Evolutionary conservation across 30 jellyfish, hydroid and myxozoan species (phyloP), one percentile per base, ranked within the genome.

Genomic region (Cassiopea xamachana): DNA sequence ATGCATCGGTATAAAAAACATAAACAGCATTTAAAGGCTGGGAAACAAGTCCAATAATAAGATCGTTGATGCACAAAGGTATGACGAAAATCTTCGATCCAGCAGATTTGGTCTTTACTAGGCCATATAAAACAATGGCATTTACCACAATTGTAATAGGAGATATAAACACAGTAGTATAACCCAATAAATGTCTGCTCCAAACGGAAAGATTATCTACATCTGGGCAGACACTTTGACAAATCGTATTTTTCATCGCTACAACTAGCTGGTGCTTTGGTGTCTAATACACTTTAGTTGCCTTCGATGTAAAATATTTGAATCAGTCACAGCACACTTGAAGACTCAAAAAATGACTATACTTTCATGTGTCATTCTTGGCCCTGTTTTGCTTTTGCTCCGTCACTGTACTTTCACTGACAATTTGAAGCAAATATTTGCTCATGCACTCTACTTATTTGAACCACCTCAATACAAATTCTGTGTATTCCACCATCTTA

Each of bases 171-270:
- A 48, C 71, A n/a, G n/a, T 10, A 9, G 43, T 1, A 46, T 16
- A n/a, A 0, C 75, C 83, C 0, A 86, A 2, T 10, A 83, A 75
- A 7, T 14, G 0, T 16, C 59, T 59, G 67, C 47, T 46, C 27
- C 75, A 16, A 3, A 2, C 0, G 1, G 93, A 75, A 1, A 74
- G 59, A 77, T 62, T 76, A 1, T 17, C 4, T 44, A 86, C 17
- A 48, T 61, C 83, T 0, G 93, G 93, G 61, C 93, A 86, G 67
- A 76, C 62, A 46, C 93, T 86, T 1, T 69, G 87, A 58, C 93
- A 86, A 76, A 17, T 43, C 7, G 81, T 47, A 13, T 50, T 78
- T 2, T 64, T 64, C 74, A 64, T 64, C 74, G 8, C 43, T 64
- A 17, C 74, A 17, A 4, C 6, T 9, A 27, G 15, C 15, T 64